Percentiles rank a stretch among this genome's conserved stretches.
phyloP scores from a whole-genome alignment of 2,797 vertebrate species.

The Carcharodon carcharias region DNA sequence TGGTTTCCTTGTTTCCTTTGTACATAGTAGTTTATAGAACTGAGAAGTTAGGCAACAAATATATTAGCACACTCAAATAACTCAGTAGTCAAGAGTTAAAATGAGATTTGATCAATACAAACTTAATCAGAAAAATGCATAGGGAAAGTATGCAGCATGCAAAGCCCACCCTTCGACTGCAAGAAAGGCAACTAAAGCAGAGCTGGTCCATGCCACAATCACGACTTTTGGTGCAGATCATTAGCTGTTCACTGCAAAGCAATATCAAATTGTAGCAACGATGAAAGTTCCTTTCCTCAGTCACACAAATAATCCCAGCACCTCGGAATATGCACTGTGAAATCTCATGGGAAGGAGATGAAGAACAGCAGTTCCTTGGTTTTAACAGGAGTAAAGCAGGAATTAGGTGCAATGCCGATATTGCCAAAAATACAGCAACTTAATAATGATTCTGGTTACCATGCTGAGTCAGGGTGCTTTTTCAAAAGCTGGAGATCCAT shows the following conservation, averaged over 20 bases:
- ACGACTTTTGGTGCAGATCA: constrained; percentile 56
- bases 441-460: constrained; percentile 41
- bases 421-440: constrained; percentile 35
- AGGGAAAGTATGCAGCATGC: constrained; percentile 55
- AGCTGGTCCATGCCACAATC: constrained; percentile 64
- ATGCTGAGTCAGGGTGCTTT: constrained; percentile 43
- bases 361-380: not conserved
- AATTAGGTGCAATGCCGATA: not conserved
- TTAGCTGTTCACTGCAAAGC: constrained; percentile 44
- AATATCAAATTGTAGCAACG: not conserved
- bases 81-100: not conserved
- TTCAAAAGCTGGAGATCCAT: constrained; percentile 37
- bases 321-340: not conserved
- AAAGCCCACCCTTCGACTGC: constrained; percentile 71
- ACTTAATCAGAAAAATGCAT: not conserved
- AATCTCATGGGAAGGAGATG: not conserved
- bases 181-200: constrained; percentile 69
- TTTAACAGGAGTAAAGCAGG: not conserved
- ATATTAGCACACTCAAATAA: not conserved
- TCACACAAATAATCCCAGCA: not conserved
- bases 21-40: not conserved
- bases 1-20: not conserved
- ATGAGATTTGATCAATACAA: constrained; percentile 8
- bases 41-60: not conserved
- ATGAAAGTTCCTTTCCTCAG: not conserved